A percentile compares a stretch with the other conserved stretches of the same genome.
phyloP scores from a whole-genome alignment of 2,797 vertebrate genomes.

The Alauda arvensis region DNA sequence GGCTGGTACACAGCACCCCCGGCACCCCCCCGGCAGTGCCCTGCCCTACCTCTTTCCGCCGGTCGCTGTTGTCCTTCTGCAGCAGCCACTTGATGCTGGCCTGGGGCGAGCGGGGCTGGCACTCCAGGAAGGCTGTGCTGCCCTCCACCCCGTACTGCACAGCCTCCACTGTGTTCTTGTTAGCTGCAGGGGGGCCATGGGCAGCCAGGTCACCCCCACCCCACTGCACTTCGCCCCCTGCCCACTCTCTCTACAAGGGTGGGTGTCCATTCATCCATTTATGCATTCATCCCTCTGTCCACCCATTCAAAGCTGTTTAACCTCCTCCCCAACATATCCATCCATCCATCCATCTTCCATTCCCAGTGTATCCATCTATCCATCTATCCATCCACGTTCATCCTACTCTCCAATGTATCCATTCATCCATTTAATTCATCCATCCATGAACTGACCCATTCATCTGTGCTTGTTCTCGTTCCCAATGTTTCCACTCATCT shows the following conservation, averaged over 20 bases:
- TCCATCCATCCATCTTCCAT: not conserved
- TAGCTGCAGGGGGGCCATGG: conserved; percentile 70
- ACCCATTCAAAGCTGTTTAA: not conserved
- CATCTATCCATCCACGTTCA: not conserved
- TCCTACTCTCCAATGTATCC: too few relatives aligned
- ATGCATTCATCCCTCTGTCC: not conserved
- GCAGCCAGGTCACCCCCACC: not conserved
- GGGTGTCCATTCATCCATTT: not conserved
- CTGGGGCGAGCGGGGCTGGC: conserved; percentile 93
- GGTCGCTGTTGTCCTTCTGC: conserved; percentile 92
- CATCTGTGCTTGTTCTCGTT: not conserved
- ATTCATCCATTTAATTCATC: not conserved
- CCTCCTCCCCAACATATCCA: not conserved
- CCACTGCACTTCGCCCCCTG: not conserved
- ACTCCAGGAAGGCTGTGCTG: conserved; percentile 94
- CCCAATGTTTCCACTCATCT: not conserved
- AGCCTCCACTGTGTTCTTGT: conserved; percentile 88
- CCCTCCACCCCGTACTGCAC: conserved; percentile 95
- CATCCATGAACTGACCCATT: not conserved
- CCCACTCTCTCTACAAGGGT: not conserved
- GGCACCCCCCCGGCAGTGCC: accelerated
- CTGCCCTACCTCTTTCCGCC: conserved; percentile 89
- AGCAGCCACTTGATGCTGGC: conserved; percentile 94
- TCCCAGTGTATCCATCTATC: not conserved
- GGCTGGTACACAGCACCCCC: accelerated